These are phyloP conservation scores for Dichetophora obliterata DNA, from an alignment of 2,888 invertebrate species.

Conservation along the genomic window DNA sequence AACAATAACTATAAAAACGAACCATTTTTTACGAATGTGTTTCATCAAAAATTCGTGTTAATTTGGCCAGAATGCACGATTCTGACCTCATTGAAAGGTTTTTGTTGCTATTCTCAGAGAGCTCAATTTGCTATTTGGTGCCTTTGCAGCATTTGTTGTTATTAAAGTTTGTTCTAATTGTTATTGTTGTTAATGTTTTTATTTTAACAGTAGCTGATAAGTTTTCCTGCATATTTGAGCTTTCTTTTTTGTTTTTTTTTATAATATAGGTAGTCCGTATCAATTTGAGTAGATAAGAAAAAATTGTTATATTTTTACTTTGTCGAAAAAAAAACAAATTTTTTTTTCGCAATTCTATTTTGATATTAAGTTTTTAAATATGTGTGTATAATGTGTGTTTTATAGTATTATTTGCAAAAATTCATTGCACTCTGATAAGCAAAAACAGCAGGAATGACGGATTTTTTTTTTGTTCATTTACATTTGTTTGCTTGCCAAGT, in stretches of 20 bases:
- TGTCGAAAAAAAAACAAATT: too few species aligned
- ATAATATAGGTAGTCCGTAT: constrained; percentile 4
- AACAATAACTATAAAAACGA: background rate
- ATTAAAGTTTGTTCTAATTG: background rate
- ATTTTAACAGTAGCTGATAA: too few species aligned
- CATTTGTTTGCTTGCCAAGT: background rate
- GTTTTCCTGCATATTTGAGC: background rate
- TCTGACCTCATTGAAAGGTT: constrained; percentile 22
- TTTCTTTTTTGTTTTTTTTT: background rate
- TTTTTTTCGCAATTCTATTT: background rate
- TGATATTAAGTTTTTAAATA: background rate
- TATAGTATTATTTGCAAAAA: constrained; percentile 6
- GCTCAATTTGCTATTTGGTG: background rate
- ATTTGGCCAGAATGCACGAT: constrained; percentile 12
- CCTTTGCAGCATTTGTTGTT: background rate
- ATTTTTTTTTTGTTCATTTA: background rate
- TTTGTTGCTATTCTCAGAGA: background rate
- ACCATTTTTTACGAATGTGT: background rate
- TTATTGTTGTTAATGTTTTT: too few species aligned
- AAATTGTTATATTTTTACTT: too few species aligned
- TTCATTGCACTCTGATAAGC: constrained; percentile 34
- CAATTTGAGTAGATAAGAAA: too few species aligned
- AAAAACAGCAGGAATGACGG: background rate
- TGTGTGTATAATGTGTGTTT: background rate
- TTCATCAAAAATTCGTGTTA: background rate